Evolutionary conservation across 2,113 vertebrate species (phyloP), one percentile per base, ranked within the genome.

Genomic region (Marmota flaviventris): DNA sequence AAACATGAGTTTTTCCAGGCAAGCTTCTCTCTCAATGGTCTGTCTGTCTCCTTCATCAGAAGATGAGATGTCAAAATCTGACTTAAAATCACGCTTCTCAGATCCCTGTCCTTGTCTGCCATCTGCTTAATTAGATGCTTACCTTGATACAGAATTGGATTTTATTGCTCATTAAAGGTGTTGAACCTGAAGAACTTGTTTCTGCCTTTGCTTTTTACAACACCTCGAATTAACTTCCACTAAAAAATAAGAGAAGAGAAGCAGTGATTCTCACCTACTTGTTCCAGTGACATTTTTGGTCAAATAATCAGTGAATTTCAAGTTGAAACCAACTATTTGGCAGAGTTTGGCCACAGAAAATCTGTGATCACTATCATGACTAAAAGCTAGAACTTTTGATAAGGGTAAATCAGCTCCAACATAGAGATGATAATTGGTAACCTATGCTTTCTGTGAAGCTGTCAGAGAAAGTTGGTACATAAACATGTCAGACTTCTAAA

Each of bases 341-440:
- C 51, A 93, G 20, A 73, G 5, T n/a, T 45, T 89, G 32, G n/a
- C 81, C 72, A 93, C 61, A 29, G n/a, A 83, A 58, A 70, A 22
- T 78, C 79, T 89, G 56, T 92, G 45, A 93, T 86, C n/a, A 65
- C 34, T 89, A 7, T 89, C 51, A 92, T 51, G 18, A 58, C 9
- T 58, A 58, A 58, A 58, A 58, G 7, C 56, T 58, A 22, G 29
- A 22, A 2, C 32, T 20, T 95, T 95, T 83, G 22, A 72, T 77
- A 58, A 84, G 9, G 4, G 22, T 84, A 72, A 92, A 67, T 95
- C 39, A 81, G 17, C 42, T 94, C n/a, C 73, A 61, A 17, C 10
- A 87, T 12, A 93, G 34, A 85, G 24, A 90, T 48, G 32, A 75
- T 89, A 77, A 85, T 86, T 91, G 42, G 45, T 95, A 95, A 95